Evolutionary conservation across 2,888 invertebrate genomes (phyloP), one percentile per base, ranked within the genome.

Genomic region (Tetheella fluctuosa): DNA sequence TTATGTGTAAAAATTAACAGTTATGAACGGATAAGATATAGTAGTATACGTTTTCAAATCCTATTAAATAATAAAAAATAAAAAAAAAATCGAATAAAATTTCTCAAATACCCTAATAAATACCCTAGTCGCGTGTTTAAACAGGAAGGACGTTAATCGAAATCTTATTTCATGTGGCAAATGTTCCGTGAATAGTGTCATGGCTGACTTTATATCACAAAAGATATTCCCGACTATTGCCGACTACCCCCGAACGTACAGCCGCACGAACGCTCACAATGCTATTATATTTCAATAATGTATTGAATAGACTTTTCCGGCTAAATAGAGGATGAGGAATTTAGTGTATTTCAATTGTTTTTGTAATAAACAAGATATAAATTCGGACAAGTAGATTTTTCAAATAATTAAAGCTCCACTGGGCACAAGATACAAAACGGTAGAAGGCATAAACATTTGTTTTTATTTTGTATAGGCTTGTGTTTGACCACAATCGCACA

Each of bases 111-210:
- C 66, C 68, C 23, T 34, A 34, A 37, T 55, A 55, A 37, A 74
- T 76, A 70, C 70, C 69, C 63, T 59, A 62, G 66, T 69, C 59
- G 59, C 61, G 62, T 66, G 65, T 71, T 73, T 77, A 76, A 76
- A 73, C 68, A 70, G 59, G 60, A 66, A 64, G 67, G 60, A 77
- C 73, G 77, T 82, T 89, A 90, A 90, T 90, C 87, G 89, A 90
- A 87, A 85, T 84, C 89, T 86, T 90, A 90, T 91, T 86, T 90
- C 86, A 89, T 80, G 80, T 66, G 72, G 78, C 79, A 83, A 91
- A 90, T 89, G 89, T 84, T 67, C 88, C 90, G 85, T 89, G 84
- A 89, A 87, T 77, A 79, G 80, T 77, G 77, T 71, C 77, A 80
- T 84, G 82, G 81, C 77, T 75, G 48, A 48, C 77, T 77, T 74